Evolutionary conservation across 2,113 vertebrate species (phyloP), one percentile per base, ranked within the genome.

Genomic region (Vombatus ursinus): DNA sequence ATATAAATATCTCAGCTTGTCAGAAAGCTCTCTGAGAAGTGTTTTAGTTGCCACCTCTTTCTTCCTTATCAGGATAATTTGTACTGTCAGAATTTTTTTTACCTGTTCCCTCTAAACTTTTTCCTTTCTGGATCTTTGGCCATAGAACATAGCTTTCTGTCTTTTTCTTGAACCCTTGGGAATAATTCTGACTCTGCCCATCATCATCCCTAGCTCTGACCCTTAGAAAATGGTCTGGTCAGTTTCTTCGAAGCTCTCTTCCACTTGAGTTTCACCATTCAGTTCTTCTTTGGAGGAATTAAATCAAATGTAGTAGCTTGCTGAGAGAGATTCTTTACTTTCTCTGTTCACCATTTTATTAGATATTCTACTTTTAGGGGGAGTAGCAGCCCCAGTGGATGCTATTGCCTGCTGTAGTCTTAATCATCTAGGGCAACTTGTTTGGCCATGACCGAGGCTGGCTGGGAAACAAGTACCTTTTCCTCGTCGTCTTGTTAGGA

Each of bases 211-310:
- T 91, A 54, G 49, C 89, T 48, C 95, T 94, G 47, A 91, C 90
- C 93, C 57, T 90, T 90, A 1, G 52, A 49, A 68, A 92, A 52
- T 47, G 49, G 77, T 22, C 14, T 68, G 48, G 48, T 68, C 28
- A 92, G 50, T 50, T 50, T 26, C 16, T n/a, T 84, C 8, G 9
- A n/a, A 37, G 12, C 11, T 91, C 91, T 57, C 93, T 49, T n/a
- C 48, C 37, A 52, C 50, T 92, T 68, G 54, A 31, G 6, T 47
- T 91, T 92, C 57, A 31, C 49, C 47, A 90, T 31, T 48, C 16
- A 52, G 92, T 2, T 92, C 24, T 91, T 91, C 89, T 50, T 95
- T 92, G 68, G n/a, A 84, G n/a, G n/a, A 84, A 44, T 92, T 77
- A 91, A 44, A 50, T 95, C 16, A 90, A 44, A 44, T 84, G 16